Base-by-base conservation (phyloP, 2,888 invertebrate genomes). In the Aplocera efformata region DNA sequence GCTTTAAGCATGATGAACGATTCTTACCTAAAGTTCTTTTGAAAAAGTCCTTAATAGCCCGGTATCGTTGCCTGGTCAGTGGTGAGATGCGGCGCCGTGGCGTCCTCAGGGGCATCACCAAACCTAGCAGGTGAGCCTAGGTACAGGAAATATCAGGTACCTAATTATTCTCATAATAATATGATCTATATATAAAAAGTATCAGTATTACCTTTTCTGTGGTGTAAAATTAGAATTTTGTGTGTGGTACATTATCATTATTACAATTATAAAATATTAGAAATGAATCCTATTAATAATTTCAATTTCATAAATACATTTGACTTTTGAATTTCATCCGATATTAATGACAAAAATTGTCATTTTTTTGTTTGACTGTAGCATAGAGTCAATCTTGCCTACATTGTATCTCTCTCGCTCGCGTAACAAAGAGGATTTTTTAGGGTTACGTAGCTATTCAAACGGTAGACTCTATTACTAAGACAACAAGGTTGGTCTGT, bases 41-140 rank as follows among this genome's bases (percentile, higher is more conserved):
- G 36, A 86, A 67, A 50, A 86, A 86, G 29, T 76, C 68, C 40
- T 75, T 72, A 40, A 86, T 78, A 26, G 78, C 77, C 11, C 73
- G 69, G 52, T 72, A 86, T 44, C 72, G 75, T 37, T 67, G 74
- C 56, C 68, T 79, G 48, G 86, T 77, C 28, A 80, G 79, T 26
- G 84, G 82, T 26, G 86, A 85, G 46, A 84, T 80, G 26, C 81
- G 79, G 32, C 86, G 85, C 17, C 79, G 78, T 10, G 82, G 79
- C 10, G 80, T 79, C 32, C 77, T 76, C 43, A 82, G 65, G 54
- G 67, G 73, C 86, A 86, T 86, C 51, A 68, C 78, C 63, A 39
- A 50, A 46, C 42, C 36, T 50, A 53, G 56, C 45, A 46, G 40
- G 35, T 35, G 51, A 51, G 41, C 44, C 64, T 46, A 25, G 7